Conservation (phyloP, 64 coral and sea anemone genomes). For the Acropora tenuis region DNA sequence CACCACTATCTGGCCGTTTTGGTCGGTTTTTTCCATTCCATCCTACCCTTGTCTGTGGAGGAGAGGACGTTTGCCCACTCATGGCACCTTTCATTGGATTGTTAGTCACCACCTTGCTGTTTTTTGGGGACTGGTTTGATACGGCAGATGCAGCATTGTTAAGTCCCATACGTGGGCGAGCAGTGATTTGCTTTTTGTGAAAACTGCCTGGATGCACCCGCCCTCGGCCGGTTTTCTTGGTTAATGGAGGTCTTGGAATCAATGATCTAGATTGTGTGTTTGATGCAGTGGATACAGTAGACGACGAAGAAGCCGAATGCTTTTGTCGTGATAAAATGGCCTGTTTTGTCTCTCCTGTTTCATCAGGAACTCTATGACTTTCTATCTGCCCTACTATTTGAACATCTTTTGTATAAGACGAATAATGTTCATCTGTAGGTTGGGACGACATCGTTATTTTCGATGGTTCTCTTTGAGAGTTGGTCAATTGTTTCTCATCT, state of each 20-base stretch:
- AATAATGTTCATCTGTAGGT: background rate
- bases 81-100: background rate
- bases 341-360: background rate
- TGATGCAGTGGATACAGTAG: slow-evolving; percentile 21
- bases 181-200: slow-evolving; percentile 13
- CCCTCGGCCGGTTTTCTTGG: slow-evolving; percentile 14
- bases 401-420: background rate
- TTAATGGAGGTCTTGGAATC: slow-evolving; percentile 27
- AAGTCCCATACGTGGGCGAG: slow-evolving; percentile 5
- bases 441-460: background rate
- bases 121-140: background rate
- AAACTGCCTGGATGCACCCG: background rate
- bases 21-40: background rate
- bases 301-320: slow-evolving; percentile 16
- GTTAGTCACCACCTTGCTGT: background rate
- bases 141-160: background rate
- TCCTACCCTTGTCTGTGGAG: background rate
- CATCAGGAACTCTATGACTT: background rate
- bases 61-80: background rate
- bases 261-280: slow-evolving; percentile 10
- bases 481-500: background rate
- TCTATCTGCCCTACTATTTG: background rate
- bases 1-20: slow-evolving; percentile 7
- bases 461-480: background rate
- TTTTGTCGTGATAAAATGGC: background rate